Base-by-base conservation (phyloP, 2,797 vertebrate genomes). In the Pteropus rufus region DNA sequence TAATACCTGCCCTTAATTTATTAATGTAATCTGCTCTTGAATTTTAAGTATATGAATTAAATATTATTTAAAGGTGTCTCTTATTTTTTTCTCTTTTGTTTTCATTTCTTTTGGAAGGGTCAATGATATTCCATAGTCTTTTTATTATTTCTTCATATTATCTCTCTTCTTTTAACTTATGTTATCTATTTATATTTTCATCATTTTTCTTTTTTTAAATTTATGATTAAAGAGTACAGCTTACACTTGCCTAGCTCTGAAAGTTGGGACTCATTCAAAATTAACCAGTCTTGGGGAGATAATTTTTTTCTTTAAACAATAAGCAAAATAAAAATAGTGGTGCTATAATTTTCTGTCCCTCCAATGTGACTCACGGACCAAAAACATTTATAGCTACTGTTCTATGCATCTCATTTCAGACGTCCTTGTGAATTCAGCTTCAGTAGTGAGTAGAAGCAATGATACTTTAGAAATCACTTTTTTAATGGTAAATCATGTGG, bases 351-450 rank as follows among this genome's bases (percentile, higher is more conserved):
- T 92, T 94, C 86, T 93, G 11, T 34, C 82, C 49, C 86, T 89
- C 72, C 65, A 91, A 23, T 81, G 10, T 97, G 96, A 97, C 67
- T 97, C 86, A 93, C 75, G 69, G 81, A 24, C 41, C 67, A 65
- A 77, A 96, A 94, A 80, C 92, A 95, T 92, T 86, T 96, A 79
- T 65, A 82, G 34, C 52, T 62, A 46, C 70, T 95, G 16, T 58
- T 93, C 64, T 58, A 41, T 80, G 79, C 39, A 72, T 94, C 70
- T 82, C 88, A 82, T 83, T 92, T 73, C 91, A 95, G 69, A 82
- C 36, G 23, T 83, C 89, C 70, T 93, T 94, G 31, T 70, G 70
- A 91, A 79, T 64, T 83, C 70, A 75, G 49, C 34, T 85, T 75
- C n/a, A 39, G 18, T 44, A 26, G 52, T 36, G 62, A 91, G 26